Conservation (phyloP, 2,113 vertebrate genomes). For the Isichthys henryi region DNA sequence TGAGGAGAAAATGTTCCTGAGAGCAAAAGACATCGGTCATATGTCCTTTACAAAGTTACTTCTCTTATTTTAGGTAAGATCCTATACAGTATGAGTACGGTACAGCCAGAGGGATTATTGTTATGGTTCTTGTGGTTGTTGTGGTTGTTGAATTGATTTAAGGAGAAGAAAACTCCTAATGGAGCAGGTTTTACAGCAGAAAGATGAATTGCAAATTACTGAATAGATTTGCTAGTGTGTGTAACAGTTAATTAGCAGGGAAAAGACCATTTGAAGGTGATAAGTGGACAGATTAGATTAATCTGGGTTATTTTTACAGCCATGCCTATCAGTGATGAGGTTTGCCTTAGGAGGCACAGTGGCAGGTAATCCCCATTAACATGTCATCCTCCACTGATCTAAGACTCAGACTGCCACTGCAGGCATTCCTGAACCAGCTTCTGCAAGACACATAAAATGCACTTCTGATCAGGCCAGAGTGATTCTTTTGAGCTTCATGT, state of each 20-base stretch:
- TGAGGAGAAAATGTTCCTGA: neutral
- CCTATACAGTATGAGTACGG: neutral
- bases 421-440: neutral
- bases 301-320: constrained; percentile 70
- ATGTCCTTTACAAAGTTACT: neutral
- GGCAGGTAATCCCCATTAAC: constrained; percentile 14
- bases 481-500: neutral
- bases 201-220: constrained; percentile 23
- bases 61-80: neutral
- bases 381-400: constrained; percentile 21
- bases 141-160: neutral
- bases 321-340: constrained; percentile 45
- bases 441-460: neutral
- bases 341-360: constrained; percentile 3
- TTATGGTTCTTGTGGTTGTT: neutral
- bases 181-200: neutral
- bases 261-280: constrained; percentile 52
- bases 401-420: neutral
- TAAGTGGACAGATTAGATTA: constrained; percentile 70
- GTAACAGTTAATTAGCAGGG: constrained; percentile 39
- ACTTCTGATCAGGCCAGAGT: neutral
- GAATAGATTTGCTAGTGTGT: constrained; percentile 44
- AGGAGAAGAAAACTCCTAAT: neutral
- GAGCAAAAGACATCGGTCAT: neutral
- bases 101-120: neutral